A percentile compares a stretch with the other conserved stretches of the same genome.
Evolutionary conservation across 2,113 vertebrate genomes (phyloP).

Genomic region (Paedocypris sp.): DNA sequence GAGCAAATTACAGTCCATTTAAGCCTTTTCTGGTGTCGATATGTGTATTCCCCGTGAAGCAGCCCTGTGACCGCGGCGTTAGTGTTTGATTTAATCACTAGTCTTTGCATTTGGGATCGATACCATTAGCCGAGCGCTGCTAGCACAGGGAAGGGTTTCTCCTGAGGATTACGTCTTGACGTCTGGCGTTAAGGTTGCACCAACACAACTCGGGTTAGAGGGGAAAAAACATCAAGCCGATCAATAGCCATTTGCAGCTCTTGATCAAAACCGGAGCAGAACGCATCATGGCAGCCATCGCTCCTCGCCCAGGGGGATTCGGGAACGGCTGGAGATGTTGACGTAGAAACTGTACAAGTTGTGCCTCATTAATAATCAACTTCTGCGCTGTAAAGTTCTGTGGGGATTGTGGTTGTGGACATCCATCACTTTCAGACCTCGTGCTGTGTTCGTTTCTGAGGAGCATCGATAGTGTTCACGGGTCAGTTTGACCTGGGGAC

Average conservation of each 20-base stretch:
- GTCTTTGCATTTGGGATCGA: neutral
- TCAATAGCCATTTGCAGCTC: conserved; percentile 45
- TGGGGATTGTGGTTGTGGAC: no score
- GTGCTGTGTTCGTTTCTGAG: no score
- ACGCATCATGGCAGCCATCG: conserved; percentile 42
- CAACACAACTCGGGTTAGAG: neutral
- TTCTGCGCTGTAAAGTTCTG: no score
- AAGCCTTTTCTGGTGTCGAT: neutral
- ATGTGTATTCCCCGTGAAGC: neutral
- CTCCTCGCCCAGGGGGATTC: conserved; percentile 47
- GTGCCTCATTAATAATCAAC: conserved; percentile 33
- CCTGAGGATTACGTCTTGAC: neutral
- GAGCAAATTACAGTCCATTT: neutral
- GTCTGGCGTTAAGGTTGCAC: neutral
- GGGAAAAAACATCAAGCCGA: no score
- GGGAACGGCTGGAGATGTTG: conserved; percentile 21
- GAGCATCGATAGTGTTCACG: no score
- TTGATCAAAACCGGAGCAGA: conserved; percentile 44
- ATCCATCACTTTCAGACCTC: no score
- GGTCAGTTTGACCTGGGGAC: no score
- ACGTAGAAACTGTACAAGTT: conserved; percentile 36
- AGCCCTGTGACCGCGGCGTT: neutral
- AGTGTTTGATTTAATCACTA: no score
- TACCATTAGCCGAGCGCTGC: neutral
- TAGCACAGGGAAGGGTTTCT: neutral